Evolutionary conservation across 2,113 vertebrate genomes (phyloP).

Genomic region (Entelurus aequoreus): DNA sequence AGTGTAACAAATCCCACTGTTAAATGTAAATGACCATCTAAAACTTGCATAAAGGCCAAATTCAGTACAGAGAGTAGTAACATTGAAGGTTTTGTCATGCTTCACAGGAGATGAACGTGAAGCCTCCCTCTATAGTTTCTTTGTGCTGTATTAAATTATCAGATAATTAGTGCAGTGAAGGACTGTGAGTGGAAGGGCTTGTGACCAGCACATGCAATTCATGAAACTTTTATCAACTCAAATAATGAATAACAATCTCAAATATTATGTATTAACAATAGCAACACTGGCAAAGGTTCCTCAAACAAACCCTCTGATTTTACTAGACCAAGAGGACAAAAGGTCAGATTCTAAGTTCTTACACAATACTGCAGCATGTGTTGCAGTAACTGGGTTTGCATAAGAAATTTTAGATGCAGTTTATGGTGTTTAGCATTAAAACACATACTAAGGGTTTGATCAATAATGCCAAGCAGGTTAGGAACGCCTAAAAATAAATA

Average conservation of each 20-base stretch:
- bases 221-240: conserved; percentile 14
- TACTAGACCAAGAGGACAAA: conserved; percentile 35
- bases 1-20: too few relatives aligned
- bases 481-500: not conserved
- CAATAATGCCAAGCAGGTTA: not conserved
- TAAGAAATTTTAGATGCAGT: not conserved
- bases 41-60: not conserved
- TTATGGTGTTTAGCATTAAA: not conserved
- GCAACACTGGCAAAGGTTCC: not conserved
- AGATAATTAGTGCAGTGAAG: conserved; percentile 42
- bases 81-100: not conserved
- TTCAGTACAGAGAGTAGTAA: not conserved
- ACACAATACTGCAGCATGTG: conserved; percentile 30
- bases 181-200: conserved; percentile 47
- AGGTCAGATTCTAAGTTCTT: conserved; percentile 39
- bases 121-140: not conserved
- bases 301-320: conserved; percentile 2
- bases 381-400: not conserved
- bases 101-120: conserved; percentile 7
- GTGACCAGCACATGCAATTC: conserved; percentile 58
- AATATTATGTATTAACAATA: not conserved
- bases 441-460: not conserved
- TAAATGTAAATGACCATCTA: not conserved
- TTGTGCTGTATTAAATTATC: conserved; percentile 12
- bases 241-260: not conserved